phyloP scores from a whole-genome alignment of 53 echinoderm and acorn worm species.

The Temnopleurus reevesii region DNA sequence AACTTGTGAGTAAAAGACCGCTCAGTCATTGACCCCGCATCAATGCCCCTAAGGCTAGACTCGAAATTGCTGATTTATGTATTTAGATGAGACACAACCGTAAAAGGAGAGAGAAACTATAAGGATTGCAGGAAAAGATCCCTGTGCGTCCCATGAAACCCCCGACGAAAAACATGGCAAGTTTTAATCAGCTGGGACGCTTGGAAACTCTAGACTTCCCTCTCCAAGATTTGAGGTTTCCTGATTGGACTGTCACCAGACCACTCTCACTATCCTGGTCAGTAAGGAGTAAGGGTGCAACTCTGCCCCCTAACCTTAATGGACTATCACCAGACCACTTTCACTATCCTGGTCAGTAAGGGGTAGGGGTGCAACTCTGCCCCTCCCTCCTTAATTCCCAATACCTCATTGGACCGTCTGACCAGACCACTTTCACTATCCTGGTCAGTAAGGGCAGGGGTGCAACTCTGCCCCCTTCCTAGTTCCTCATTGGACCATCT shows the following conservation, averaged over 20 bases:
- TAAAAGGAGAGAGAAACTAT: background rate
- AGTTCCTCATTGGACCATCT: too few relatives aligned
- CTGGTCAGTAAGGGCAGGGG: background rate
- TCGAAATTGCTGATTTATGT: conserved; percentile 55
- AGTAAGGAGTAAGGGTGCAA: background rate
- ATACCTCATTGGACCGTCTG: conserved; percentile 45
- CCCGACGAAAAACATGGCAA: conserved; percentile 25
- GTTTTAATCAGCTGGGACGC: conserved; percentile 6
- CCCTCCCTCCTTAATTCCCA: conserved; percentile 14
- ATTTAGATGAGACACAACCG: conserved; percentile 52
- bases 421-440: conserved; percentile 11
- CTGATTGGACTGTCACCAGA: conserved; percentile 27
- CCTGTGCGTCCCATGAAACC: conserved; percentile 35
- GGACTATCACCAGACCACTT: conserved; percentile 29
- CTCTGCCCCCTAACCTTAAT: too few relatives aligned
- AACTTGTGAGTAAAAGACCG: conserved; percentile 10
- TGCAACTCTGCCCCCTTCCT: too few relatives aligned
- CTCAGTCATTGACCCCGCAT: conserved; percentile 44
- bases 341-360: background rate
- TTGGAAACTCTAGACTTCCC: conserved; percentile 47
- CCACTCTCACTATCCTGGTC: conserved; percentile 3
- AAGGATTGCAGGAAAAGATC: conserved; percentile 38
- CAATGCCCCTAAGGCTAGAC: conserved; percentile 26
- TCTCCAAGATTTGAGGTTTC: conserved; percentile 37
- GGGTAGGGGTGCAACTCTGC: background rate